These are phyloP conservation scores for Lepidurus apus DNA, from an alignment of 1,140 invertebrate genomes.

Conservation along the genomic window DNA sequence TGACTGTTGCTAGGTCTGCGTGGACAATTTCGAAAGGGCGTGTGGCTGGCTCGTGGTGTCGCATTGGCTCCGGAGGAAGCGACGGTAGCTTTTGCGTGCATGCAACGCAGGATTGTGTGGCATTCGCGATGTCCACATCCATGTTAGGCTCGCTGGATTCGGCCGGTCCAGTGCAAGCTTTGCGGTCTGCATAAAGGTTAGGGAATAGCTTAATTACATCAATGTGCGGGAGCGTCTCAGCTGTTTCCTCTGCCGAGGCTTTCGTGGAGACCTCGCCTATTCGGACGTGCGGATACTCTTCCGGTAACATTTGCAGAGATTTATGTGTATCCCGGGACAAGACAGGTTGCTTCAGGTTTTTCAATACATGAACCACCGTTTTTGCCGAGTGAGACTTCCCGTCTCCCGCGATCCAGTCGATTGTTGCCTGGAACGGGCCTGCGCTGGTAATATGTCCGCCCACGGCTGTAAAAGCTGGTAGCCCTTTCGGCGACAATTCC, in stretches of 20 bases:
- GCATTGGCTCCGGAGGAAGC: no score
- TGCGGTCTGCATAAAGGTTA: no score
- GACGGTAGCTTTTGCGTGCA: no score
- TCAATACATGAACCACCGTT: background rate
- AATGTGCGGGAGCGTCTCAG: no score
- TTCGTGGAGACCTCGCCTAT: no score
- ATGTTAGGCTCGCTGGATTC: background rate
- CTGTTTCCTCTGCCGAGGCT: no score
- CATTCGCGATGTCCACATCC: no score
- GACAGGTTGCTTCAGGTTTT: background rate
- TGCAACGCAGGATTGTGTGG: no score
- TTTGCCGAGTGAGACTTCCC: background rate
- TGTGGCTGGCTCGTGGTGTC: background rate
- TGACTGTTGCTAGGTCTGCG: no score
- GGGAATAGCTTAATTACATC: no score
- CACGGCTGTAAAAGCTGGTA: background rate
- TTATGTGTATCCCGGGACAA: background rate
- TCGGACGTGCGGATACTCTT: background rate
- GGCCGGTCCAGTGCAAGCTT: no score
- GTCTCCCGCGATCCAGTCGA: background rate
- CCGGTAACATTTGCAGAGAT: constrained; percentile 7
- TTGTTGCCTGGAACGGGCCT: background rate
- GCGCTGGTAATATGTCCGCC: background rate
- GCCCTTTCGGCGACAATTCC: background rate
- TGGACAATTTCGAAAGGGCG: background rate